Percentiles rank a stretch among this genome's conserved stretches.
Evolutionary conservation across 1,140 invertebrate genomes (phyloP).

Genomic region (Neodiprion fabricii): DNA sequence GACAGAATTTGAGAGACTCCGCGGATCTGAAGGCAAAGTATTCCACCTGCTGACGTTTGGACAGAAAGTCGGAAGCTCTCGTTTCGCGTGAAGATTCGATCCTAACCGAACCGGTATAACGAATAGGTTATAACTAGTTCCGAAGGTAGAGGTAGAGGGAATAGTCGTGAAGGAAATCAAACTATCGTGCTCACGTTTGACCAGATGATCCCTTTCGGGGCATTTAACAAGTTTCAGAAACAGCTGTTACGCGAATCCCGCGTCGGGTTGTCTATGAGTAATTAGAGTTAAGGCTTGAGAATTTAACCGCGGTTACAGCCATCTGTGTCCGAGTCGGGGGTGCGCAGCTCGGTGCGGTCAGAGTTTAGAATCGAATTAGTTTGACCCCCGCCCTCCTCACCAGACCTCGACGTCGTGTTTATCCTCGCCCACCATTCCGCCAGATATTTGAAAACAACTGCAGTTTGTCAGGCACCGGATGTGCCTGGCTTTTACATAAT

Average conservation of each 20-base stretch:
- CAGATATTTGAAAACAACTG: conserved; percentile 5
- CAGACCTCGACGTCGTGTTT: not conserved
- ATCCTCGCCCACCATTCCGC: not conserved
- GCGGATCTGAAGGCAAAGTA: no score
- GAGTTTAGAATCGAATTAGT: conserved; percentile 65
- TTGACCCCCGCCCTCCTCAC: conserved; percentile 46
- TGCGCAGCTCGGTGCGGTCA: conserved; percentile 51
- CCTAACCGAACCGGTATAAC: no score
- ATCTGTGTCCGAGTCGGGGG: conserved; percentile 57
- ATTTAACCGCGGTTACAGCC: conserved; percentile 62
- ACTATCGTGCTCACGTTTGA: conserved; percentile 4
- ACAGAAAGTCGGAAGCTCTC: no score
- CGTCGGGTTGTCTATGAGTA: conserved; percentile 61
- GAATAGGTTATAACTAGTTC: no score
- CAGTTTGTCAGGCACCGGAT: conserved; percentile 16
- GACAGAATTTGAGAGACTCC: no score
- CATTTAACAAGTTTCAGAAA: conserved; percentile 58
- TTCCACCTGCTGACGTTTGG: no score
- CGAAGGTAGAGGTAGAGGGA: no score
- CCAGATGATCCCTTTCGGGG: conserved; percentile 22
- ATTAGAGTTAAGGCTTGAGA: conserved; percentile 63
- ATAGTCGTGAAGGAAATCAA: not conserved
- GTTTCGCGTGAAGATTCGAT: no score
- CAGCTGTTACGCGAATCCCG: conserved; percentile 56
- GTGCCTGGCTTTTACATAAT: not conserved